phyloP scores from a whole-genome alignment of 2,113 vertebrate species.

The Xiphias gladius region DNA sequence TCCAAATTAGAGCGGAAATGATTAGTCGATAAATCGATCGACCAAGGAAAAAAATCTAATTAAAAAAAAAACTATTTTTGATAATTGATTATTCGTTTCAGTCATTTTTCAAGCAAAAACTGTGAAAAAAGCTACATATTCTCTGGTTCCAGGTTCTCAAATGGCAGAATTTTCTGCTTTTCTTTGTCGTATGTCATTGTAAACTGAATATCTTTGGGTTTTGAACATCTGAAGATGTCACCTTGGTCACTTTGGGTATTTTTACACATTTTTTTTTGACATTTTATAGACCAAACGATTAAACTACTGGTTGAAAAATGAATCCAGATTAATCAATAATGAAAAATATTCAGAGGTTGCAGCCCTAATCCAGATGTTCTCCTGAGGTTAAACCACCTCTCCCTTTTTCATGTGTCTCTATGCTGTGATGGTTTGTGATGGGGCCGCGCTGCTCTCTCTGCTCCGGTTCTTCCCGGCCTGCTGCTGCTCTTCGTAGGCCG shows the following conservation, averaged over 20 bases:
- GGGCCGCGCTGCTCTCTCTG: slow-evolving; percentile 72
- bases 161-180: not conserved
- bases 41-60: not conserved
- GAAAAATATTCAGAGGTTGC: not conserved
- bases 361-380: slow-evolving; percentile 43
- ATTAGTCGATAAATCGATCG: not conserved
- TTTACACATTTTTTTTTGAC: not conserved
- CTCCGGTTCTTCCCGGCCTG: slow-evolving; percentile 62
- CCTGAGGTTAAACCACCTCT: slow-evolving; percentile 31
- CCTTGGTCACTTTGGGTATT: not conserved
- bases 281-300: not conserved
- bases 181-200: not conserved
- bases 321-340: not conserved
- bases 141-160: not conserved
- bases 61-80: too few relatives aligned
- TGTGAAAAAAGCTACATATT: not conserved
- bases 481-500: slow-evolving; percentile 67
- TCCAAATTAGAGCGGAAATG: slow-evolving; percentile 22
- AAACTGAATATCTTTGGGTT: not conserved
- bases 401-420: slow-evolving; percentile 13
- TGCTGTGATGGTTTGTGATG: slow-evolving; percentile 44
- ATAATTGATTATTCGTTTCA: not conserved
- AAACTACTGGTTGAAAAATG: not conserved
- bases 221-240: not conserved
- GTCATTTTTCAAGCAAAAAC: not conserved